Conservation (phyloP, 2,888 invertebrate genomes). For the Heliconius hortense region DNA sequence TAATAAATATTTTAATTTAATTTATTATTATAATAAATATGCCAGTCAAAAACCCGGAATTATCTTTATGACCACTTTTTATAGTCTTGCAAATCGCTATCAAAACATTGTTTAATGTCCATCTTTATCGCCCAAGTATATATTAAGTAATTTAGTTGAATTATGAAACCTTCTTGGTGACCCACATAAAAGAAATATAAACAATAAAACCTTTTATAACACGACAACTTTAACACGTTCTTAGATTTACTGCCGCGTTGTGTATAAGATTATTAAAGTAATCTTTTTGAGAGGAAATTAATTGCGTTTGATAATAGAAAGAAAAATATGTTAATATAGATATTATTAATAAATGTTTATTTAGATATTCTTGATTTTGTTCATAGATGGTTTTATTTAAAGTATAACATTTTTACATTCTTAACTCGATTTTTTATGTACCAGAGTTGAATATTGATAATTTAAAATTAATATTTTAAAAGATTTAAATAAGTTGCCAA, state of each 20-base stretch:
- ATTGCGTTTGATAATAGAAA: constrained; percentile 11
- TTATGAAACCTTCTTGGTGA: constrained; percentile 56
- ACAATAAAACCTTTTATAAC: constrained; percentile 58
- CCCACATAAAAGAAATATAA: constrained; percentile 55
- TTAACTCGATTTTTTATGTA: too few species aligned
- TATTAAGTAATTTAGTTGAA: constrained; percentile 66
- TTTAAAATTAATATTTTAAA: too few species aligned
- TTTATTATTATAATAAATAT: constrained; percentile 9
- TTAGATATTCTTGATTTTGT: background rate
- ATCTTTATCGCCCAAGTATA: constrained; percentile 61
- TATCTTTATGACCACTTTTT: constrained; percentile 76
- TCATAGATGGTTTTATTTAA: too few species aligned
- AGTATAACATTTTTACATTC: too few species aligned
- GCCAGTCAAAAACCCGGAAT: constrained; percentile 46
- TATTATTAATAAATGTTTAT: background rate
- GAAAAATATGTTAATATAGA: background rate
- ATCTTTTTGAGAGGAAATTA: constrained; percentile 13
- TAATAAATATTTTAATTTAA: background rate
- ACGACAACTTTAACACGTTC: constrained; percentile 28
- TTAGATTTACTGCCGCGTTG: constrained; percentile 10
- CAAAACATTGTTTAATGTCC: constrained; percentile 63
- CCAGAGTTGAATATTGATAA: too few species aligned
- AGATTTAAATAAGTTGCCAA: too few species aligned
- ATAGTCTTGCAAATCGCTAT: constrained; percentile 70
- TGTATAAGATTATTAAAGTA: constrained; percentile 13